phyloP scores from a whole-genome alignment of 2,797 vertebrate genomes.

The Hemibagrus guttatus region DNA sequence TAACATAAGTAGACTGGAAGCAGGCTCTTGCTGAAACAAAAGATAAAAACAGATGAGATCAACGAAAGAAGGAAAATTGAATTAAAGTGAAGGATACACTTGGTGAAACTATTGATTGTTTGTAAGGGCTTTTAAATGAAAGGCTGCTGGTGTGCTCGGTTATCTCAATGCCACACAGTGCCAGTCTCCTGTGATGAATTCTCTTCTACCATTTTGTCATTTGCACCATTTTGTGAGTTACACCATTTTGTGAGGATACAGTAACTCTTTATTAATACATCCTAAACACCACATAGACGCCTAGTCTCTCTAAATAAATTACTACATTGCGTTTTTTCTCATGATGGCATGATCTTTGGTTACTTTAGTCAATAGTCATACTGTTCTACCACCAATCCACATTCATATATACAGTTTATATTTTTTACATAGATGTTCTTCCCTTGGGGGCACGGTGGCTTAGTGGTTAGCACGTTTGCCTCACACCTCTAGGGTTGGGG shows the following conservation, averaged over 20 bases:
- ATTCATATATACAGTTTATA: no score
- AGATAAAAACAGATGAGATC: slow-evolving; percentile 32
- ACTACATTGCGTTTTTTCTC: neutral
- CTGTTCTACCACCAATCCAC: no score
- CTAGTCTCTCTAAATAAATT: neutral
- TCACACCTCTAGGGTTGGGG: no score
- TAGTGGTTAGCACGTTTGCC: no score
- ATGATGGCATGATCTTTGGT: neutral
- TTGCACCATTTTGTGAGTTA: slow-evolving; percentile 13
- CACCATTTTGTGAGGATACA: neutral
- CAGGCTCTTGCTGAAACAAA: neutral
- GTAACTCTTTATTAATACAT: neutral
- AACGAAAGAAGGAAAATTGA: slow-evolving; percentile 51
- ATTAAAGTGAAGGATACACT: slow-evolving; percentile 53
- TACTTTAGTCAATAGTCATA: neutral
- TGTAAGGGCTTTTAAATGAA: slow-evolving; percentile 63
- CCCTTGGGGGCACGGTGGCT: no score
- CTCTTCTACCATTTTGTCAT: slow-evolving; percentile 14
- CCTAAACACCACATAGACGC: neutral
- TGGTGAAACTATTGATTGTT: slow-evolving; percentile 61
- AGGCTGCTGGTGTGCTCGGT: slow-evolving; percentile 45
- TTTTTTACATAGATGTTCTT: no score
- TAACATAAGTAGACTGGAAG: slow-evolving; percentile 9
- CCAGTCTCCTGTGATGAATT: slow-evolving; percentile 22
- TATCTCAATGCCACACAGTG: slow-evolving; percentile 48